Evolutionary conservation across 2,888 invertebrate species (phyloP).

Genomic region (Eupeodes latifasciatus): DNA sequence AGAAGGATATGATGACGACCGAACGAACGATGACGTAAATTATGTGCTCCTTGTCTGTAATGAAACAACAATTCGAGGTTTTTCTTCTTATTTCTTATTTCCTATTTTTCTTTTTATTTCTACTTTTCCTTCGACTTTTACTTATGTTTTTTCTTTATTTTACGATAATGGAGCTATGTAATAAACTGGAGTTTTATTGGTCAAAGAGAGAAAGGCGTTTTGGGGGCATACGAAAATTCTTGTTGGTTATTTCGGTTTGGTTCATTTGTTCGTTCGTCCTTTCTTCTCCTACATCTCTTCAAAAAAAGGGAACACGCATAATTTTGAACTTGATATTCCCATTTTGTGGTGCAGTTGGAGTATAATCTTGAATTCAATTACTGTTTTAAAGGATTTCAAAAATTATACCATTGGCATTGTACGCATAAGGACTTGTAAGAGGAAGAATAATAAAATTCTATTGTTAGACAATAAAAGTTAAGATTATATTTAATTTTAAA

Average conservation of each 20-base stretch:
- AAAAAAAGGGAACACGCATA: slow-evolving; percentile 8
- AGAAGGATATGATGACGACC: slow-evolving; percentile 3
- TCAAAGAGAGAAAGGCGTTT: not conserved
- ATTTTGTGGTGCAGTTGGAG: slow-evolving; percentile 8
- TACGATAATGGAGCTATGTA: slow-evolving; percentile 47
- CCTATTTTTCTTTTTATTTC: not conserved
- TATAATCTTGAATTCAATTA: slow-evolving; percentile 28
- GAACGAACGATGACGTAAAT: slow-evolving; percentile 39
- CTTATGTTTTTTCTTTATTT: slow-evolving; percentile 32
- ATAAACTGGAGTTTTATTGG: slow-evolving; percentile 58
- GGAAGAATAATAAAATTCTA: not conserved
- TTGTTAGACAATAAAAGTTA: not conserved
- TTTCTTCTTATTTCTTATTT: slow-evolving; percentile 1
- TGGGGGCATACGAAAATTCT: too few species aligned
- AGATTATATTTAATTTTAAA: not conserved
- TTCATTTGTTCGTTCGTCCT: not conserved
- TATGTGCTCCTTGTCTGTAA: slow-evolving; percentile 50
- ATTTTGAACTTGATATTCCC: slow-evolving; percentile 35
- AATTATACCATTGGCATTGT: not conserved
- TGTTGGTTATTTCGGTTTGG: not conserved
- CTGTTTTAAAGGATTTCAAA: not conserved
- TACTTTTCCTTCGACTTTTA: not conserved
- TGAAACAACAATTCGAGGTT: slow-evolving; percentile 58
- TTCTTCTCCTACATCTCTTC: not conserved
- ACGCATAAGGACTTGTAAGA: too few species aligned